phyloP scores from a whole-genome alignment of 92 coral and sea anemone species.

The Parazoanthus swiftii region DNA sequence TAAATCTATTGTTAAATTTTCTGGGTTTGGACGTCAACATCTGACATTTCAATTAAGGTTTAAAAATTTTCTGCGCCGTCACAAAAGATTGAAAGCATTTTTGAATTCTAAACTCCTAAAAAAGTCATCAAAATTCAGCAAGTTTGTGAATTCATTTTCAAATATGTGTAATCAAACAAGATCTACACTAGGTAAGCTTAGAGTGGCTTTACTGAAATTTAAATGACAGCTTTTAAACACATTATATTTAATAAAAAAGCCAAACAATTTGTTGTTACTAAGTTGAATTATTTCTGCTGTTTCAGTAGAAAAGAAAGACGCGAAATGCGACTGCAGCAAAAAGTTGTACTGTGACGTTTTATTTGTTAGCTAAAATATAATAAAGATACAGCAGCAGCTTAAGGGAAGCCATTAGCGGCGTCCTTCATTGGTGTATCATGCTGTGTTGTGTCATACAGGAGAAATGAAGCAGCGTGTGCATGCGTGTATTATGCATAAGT shows the following conservation, averaged over 20 bases:
- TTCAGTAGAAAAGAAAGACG: neutral
- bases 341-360: too few species aligned
- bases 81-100: neutral
- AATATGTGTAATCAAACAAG: neutral
- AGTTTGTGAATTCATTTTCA: neutral
- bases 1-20: neutral
- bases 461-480: too few species aligned
- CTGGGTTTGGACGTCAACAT: neutral
- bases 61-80: neutral
- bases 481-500: too few species aligned
- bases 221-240: too few species aligned
- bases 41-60: neutral
- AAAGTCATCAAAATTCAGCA: neutral
- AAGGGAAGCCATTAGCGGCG: too few species aligned
- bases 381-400: too few species aligned
- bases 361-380: too few species aligned
- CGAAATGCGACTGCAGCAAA: neutral
- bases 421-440: too few species aligned
- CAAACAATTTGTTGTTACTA: neutral
- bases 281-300: neutral
- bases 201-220: neutral
- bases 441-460: too few species aligned
- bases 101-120: neutral
- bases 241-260: too few species aligned
- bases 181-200: neutral